A percentile compares a stretch with the other conserved stretches of the same genome.
Conservation (phyloP, 2,113 vertebrate species). For the Psophia crepitans region DNA sequence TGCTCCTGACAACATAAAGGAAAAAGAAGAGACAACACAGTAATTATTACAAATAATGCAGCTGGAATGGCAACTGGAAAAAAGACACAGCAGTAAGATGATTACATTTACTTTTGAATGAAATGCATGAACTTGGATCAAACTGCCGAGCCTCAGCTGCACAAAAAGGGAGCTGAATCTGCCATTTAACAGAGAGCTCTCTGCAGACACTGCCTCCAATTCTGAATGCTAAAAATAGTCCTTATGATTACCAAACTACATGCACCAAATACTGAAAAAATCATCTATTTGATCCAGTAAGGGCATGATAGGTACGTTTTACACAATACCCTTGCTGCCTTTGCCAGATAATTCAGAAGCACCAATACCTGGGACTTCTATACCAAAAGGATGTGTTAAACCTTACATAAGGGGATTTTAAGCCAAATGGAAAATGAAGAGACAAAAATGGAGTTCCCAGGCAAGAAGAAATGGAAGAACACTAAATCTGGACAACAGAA, state of each 20-base stretch:
- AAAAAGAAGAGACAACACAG: slow-evolving; percentile 62
- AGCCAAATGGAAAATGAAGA: background rate
- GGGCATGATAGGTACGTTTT: background rate
- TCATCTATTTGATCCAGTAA: background rate
- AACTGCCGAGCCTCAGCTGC: slow-evolving; percentile 10
- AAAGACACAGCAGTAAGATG: background rate
- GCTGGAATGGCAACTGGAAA: slow-evolving; percentile 1
- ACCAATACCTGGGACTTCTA: background rate
- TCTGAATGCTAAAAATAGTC: background rate
- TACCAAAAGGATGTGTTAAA: background rate
- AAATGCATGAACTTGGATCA: slow-evolving; percentile 4
- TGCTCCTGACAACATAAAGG: slow-evolving; percentile 78
- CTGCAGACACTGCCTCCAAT: background rate
- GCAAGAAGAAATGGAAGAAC: background rate
- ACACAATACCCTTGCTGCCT: background rate
- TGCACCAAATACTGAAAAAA: background rate
- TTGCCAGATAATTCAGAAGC: background rate
- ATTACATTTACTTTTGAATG: slow-evolving; percentile 1
- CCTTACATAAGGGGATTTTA: background rate
- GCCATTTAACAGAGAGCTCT: background rate
- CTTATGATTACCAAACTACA: background rate
- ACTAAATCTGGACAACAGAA: background rate
- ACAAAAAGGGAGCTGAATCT: background rate
- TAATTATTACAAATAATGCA: slow-evolving; percentile 53
- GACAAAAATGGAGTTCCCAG: background rate